phyloP scores from a whole-genome alignment of 2,797 vertebrate species.

The Tokudaia tokunoshimensis region DNA sequence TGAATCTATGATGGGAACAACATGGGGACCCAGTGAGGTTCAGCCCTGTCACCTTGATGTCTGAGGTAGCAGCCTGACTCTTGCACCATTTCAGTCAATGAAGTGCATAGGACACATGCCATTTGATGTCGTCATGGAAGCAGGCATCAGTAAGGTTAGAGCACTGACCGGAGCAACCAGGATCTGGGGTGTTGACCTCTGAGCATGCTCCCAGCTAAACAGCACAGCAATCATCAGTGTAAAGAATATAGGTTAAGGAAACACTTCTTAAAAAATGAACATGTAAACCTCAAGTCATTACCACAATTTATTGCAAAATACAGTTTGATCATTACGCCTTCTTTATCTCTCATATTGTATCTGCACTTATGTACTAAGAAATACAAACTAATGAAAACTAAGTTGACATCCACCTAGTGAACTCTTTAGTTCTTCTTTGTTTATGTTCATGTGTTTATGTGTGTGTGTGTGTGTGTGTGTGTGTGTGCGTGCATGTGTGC shows the following conservation, averaged over 20 bases:
- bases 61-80: neutral
- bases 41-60: neutral
- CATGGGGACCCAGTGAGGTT: neutral
- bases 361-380: neutral
- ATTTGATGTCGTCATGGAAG: neutral
- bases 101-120: neutral
- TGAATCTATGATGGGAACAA: fast-evolving
- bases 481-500: neutral
- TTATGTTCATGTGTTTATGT: neutral
- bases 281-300: neutral
- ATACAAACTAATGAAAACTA: neutral
- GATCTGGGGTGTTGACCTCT: neutral
- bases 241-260: neutral
- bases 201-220: neutral
- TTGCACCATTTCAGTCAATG: neutral
- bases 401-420: neutral
- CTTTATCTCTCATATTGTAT: neutral
- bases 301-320: neutral
- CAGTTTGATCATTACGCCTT: neutral
- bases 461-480: neutral
- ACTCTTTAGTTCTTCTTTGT: neutral
- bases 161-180: too few relatives aligned
- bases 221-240: neutral
- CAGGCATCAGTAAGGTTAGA: too few relatives aligned
- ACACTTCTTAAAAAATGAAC: neutral